Conservation (phyloP, 1,140 invertebrate genomes). For the Musca vetustissima region DNA sequence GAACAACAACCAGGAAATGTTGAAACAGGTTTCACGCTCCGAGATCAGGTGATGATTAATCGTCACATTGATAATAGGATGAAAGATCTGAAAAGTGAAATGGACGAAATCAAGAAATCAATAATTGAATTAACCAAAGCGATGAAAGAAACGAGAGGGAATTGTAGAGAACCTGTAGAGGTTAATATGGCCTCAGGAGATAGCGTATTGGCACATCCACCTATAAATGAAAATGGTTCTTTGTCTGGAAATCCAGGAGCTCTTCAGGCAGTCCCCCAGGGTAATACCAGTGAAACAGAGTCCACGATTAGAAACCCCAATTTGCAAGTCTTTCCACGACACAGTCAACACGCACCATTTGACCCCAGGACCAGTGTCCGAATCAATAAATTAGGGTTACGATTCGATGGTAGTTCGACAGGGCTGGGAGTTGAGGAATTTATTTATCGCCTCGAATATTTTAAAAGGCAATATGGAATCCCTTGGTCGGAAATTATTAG, state of each 20-base stretch:
- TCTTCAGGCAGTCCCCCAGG: not conserved
- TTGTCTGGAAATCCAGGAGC: not conserved
- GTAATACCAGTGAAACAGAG: not conserved
- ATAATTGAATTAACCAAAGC: not conserved
- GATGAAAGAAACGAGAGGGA: not conserved
- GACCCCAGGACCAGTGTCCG: not conserved
- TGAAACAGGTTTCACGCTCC: not conserved
- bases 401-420: not conserved
- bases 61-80: not conserved
- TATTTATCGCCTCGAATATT: not conserved
- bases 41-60: not conserved
- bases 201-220: not conserved
- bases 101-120: not conserved
- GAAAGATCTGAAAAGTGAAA: not conserved
- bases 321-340: not conserved
- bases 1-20: not conserved
- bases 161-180: not conserved
- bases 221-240: not conserved
- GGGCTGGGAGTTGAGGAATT: not conserved
- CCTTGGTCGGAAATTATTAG: not conserved
- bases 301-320: not conserved
- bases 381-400: not conserved
- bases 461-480: not conserved
- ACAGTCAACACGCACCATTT: not conserved
- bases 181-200: not conserved